Percentiles rank a stretch among this genome's conserved stretches.
These are phyloP conservation scores for Anas georgica DNA, from an alignment of 2,797 vertebrate genomes.

Conservation along the genomic window DNA sequence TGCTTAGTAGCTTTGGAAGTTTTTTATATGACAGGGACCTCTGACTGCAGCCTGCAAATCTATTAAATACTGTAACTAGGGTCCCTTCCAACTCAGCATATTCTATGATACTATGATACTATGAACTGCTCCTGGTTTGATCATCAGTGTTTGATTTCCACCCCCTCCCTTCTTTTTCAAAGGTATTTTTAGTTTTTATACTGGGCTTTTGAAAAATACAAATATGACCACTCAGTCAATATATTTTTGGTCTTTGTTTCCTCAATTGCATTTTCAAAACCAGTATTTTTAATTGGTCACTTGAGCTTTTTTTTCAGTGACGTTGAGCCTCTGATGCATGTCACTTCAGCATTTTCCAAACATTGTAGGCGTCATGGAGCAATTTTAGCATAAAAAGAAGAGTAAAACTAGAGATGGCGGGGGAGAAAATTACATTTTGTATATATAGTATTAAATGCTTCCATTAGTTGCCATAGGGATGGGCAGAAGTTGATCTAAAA, in stretches of 20 bases:
- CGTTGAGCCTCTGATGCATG: constrained; percentile 57
- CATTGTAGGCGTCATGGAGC: constrained; percentile 60
- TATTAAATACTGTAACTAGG: neutral
- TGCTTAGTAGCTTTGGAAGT: neutral
- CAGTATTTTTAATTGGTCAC: constrained; percentile 33
- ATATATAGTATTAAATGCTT: constrained; percentile 77
- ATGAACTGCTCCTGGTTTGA: neutral
- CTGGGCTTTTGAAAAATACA: neutral
- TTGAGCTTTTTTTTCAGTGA: constrained; percentile 51
- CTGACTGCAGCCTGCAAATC: neutral
- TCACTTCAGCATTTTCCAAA: constrained; percentile 68
- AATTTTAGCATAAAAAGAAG: constrained; percentile 74
- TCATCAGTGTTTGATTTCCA: neutral
- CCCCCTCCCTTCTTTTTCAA: neutral
- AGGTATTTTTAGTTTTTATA: neutral
- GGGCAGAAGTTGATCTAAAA: constrained; percentile 79
- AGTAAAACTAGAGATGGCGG: constrained; percentile 61
- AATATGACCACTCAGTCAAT: neutral
- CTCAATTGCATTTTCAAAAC: constrained; percentile 5
- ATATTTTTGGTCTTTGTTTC: constrained; percentile 16
- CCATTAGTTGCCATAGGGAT: constrained; percentile 83
- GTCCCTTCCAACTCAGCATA: too few species aligned
- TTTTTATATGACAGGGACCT: neutral
- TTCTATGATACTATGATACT: too few species aligned
- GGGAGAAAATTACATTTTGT: constrained; percentile 59